Base-by-base conservation (phyloP, 2,797 vertebrate genomes). In the Tapera naevia region DNA sequence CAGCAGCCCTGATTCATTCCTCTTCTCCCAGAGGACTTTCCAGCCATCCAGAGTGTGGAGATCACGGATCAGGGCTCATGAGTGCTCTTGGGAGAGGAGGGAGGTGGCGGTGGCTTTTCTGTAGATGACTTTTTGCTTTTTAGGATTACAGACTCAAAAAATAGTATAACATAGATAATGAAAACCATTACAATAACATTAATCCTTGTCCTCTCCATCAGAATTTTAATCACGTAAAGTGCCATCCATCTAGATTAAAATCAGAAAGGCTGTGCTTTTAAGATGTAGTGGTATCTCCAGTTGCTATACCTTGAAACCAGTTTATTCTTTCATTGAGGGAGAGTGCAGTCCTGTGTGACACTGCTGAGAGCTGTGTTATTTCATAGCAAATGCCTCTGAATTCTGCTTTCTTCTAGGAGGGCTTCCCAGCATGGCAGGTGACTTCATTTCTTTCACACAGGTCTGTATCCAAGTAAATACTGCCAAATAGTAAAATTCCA, bases 311-410 rank as follows among this genome's bases (percentile, higher is more conserved):
- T 9, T 33, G 41, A 78, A 72, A 80, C 8, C 43, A 37, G 21
- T 30, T 60, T 37, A 56, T 60, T 82, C 14, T 51, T 60, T 82
- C 14, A 5, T 1, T 27, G 41, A 65, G 11, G 25, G 32, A 75
- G 5, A 57, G 10, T 2, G 6, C 6, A 56, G 32, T 33, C 24
- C 50, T 45, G 28, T 71, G 24, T 0, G 1, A 11, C 0, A 1
- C 21, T 43, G 46, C 58, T 70, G 48, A 73, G 51, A 73, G 37
- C 21, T 80, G 15, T 51, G 24, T 43, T 56, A 32, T 35, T 69
- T 35, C 37, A 35, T 27, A 80, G 27, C 18, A 84, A 72, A 60
- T 0, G 0, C 33, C 45, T 71, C 60, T 85, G 45, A 74, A 62
- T 41, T 66, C 48, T 66, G 4, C 18, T 51, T 79, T 69, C 54